A percentile compares a stretch with the other conserved stretches of the same genome.
Conservation (phyloP, 2,113 vertebrate genomes). For the Cacatua alba region DNA sequence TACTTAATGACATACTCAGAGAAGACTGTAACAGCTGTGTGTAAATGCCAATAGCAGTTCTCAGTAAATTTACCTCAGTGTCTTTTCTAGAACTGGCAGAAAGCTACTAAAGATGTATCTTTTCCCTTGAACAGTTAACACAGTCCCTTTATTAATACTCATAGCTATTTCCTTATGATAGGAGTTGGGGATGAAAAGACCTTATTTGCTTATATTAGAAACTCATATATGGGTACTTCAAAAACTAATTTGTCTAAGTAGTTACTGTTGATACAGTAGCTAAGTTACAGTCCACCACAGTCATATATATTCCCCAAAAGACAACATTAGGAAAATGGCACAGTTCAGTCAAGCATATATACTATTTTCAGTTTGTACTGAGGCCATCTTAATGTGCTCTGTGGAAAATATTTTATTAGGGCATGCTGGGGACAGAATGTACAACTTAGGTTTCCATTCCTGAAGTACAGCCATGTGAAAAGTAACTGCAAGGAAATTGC, state of each 20-base stretch:
- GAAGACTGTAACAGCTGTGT: background rate
- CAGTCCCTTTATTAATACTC: background rate
- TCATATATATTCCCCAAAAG: background rate
- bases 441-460: background rate
- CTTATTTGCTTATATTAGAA: background rate
- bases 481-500: background rate
- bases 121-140: background rate
- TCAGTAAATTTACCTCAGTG: background rate
- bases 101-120: background rate
- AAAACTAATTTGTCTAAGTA: background rate
- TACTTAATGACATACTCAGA: background rate
- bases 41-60: background rate
- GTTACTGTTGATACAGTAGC: background rate
- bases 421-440: background rate
- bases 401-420: slow-evolving; percentile 48
- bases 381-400: background rate
- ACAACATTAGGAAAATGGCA: background rate
- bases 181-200: background rate
- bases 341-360: background rate
- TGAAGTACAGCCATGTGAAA: background rate
- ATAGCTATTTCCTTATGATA: background rate
- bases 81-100: background rate
- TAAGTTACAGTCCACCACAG: background rate
- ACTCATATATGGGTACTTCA: background rate
- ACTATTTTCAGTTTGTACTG: background rate